Base-by-base conservation (phyloP, 2,113 vertebrate species). In the Alligator sinensis region DNA sequence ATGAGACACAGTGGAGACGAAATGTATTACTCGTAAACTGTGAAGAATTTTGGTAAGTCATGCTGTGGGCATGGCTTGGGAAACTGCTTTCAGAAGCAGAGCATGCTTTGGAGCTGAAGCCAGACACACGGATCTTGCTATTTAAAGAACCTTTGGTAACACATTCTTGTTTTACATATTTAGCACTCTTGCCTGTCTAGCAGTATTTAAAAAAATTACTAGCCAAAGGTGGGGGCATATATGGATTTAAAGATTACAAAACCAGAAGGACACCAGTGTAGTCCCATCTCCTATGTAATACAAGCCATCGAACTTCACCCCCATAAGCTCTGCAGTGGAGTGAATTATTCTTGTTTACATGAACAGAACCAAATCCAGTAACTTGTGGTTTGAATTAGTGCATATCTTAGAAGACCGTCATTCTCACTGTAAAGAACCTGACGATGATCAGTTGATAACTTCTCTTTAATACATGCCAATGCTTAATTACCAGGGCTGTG, bases 41-140 rank as follows among this genome's bases (percentile, higher is more conserved):
- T 30, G 54, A 94, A 58, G 58, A 72, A 9, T 70, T 89, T 24
- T 11, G 1, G 25, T 25, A 60, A 72, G 34, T 27, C 74, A 79
- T 24, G 22, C 9, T 74, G 21, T 79, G 38, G 8, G 25, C 76
- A 90, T 78, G 81, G 63, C 17, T 92, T 90, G 84, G 9, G 75
- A 91, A 80, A 38, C 16, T 30, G 22, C 9, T 47, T 68, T 87
- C 57, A 84, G 4, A 24, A 83, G 63, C 7, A 76, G 19, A 70
- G 34, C 21, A 19, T 13, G 30, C 30, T 38, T 72, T 38, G 21
- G 38, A 72, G 34, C 21, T 38, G 68, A 38, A 13, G 68, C 38
- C 68, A 72, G 18, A 38, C 34, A 38, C 34, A 38, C 4, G 19
- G 11, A 38, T 22, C 85, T 30, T 62, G 19, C 55, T 64, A 77